Percentiles rank a stretch among this genome's conserved stretches.
phyloP scores from a whole-genome alignment of 2,113 vertebrate species.

The Andinoacara biseriatus region DNA sequence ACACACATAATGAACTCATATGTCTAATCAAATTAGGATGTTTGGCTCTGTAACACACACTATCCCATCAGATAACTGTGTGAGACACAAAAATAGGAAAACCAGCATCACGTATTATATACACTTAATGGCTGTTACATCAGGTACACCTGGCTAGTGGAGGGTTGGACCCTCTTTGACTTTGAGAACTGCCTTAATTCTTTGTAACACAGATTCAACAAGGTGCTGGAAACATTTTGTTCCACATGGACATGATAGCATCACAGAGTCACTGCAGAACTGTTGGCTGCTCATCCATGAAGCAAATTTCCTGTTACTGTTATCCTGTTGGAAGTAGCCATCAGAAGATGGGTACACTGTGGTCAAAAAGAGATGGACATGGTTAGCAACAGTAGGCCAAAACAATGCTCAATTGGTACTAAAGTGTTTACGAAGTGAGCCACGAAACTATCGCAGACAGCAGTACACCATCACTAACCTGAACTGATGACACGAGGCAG shows the following conservation, averaged over 20 bases:
- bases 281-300: background rate
- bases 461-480: too few relatives aligned
- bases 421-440: too few relatives aligned
- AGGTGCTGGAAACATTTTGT: background rate
- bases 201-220: background rate
- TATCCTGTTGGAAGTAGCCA: background rate
- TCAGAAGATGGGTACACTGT: background rate
- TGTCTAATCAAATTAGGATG: background rate
- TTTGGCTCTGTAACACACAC: background rate
- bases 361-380: background rate
- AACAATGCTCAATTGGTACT: too few relatives aligned
- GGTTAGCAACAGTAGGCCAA: too few relatives aligned
- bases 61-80: background rate
- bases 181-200: background rate
- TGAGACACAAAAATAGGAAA: background rate
- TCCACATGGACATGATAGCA: background rate
- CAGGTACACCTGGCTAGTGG: too few relatives aligned
- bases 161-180: background rate
- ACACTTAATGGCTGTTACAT: background rate
- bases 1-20: background rate
- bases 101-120: too few relatives aligned
- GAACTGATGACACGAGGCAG: too few relatives aligned
- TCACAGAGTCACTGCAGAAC: background rate
- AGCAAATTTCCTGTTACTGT: background rate
- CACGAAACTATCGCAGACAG: too few relatives aligned